Evolutionary conservation across 2,797 vertebrate genomes (phyloP).

Genomic region (Anabas testudineus): DNA sequence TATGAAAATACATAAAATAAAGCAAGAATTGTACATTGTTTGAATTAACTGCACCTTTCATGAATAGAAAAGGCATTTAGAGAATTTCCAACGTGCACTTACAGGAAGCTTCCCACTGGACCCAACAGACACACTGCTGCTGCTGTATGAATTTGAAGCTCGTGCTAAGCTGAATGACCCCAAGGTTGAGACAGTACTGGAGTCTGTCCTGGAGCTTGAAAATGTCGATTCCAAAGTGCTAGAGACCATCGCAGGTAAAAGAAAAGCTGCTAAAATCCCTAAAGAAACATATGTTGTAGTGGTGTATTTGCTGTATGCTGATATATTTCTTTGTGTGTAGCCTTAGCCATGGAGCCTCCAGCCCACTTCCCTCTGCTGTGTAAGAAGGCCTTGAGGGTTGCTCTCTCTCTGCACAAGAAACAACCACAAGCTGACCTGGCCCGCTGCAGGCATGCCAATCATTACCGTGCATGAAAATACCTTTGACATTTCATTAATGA

Average conservation of each 20-base stretch:
- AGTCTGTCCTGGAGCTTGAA: conserved; percentile 88
- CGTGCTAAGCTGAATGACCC: conserved; percentile 91
- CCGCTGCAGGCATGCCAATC: conserved; percentile 86
- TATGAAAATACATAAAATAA: background rate
- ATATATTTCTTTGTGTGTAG: conserved; percentile 69
- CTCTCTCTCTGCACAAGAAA: conserved; percentile 87
- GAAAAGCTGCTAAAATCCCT: background rate
- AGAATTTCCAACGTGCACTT: conserved; percentile 8
- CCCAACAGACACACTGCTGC: conserved; percentile 88
- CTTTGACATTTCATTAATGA: conserved; percentile 7
- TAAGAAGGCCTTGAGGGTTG: conserved; percentile 89
- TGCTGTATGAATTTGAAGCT: conserved; percentile 95
- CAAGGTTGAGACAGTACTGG: conserved; percentile 84
- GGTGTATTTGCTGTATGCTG: background rate
- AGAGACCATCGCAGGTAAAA: conserved; percentile 90
- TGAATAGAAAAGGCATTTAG: background rate
- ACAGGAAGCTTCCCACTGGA: conserved; percentile 87
- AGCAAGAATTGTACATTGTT: background rate
- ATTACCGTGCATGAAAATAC: conserved; percentile 21
- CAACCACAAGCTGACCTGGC: conserved; percentile 80
- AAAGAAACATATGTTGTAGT: background rate
- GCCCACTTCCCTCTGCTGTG: conserved; percentile 89
- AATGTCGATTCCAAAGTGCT: conserved; percentile 87
- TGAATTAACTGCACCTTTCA: no score
- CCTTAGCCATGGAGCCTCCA: conserved; percentile 91